phyloP scores from a whole-genome alignment of 2,888 invertebrate species.

The Anagyrus pseudococci region DNA sequence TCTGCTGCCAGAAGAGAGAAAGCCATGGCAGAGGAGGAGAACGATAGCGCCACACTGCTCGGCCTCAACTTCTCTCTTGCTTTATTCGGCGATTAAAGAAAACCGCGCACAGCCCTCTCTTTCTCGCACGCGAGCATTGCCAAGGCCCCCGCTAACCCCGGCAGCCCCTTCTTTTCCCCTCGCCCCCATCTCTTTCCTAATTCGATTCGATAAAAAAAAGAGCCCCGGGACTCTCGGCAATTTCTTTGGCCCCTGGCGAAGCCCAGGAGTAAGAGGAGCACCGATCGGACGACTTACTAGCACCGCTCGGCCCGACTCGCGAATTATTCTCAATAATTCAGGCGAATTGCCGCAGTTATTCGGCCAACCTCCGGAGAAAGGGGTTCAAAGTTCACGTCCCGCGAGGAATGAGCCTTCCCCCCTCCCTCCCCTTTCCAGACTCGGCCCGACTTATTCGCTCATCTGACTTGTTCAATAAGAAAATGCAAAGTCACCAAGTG shows the following conservation, averaged over 20 bases:
- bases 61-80: background rate
- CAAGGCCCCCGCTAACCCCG: no score
- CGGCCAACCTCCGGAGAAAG: constrained; percentile 41
- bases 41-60: constrained; percentile 6
- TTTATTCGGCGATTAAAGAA: constrained; percentile 34
- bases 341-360: constrained; percentile 44
- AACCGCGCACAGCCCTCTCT: constrained; percentile 37
- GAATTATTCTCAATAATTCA: constrained; percentile 46
- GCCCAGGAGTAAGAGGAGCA: no score
- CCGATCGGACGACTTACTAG: no score
- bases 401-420: constrained; percentile 40
- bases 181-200: background rate
- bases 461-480: constrained; percentile 52
- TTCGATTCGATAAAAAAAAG: background rate
- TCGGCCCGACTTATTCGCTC: no score
- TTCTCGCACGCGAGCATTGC: background rate
- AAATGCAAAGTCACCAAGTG: constrained; percentile 39
- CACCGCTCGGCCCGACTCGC: no score
- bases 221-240: no score
- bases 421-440: no score
- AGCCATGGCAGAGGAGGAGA: no score
- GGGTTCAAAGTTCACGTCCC: constrained; percentile 57
- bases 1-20: constrained; percentile 22
- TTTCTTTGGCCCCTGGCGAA: no score
- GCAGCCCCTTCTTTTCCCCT: no score